A percentile compares a stretch with the other conserved stretches of the same genome.
Conservation (phyloP, 2,888 invertebrate genomes). For the Sycophila texana region DNA sequence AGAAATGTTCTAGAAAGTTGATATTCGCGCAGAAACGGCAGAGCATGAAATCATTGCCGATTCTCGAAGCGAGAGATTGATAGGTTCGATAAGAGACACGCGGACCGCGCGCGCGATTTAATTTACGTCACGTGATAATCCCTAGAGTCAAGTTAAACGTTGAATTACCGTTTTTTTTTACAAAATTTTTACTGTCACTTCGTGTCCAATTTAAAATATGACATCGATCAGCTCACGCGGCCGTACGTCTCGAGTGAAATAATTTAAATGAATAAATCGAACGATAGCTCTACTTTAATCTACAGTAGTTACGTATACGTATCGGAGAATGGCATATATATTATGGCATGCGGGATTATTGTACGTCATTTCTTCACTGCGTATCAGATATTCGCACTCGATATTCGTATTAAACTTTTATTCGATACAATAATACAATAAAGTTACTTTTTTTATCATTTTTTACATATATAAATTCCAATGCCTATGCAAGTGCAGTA, state of each 20-base stretch:
- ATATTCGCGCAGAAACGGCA: background rate
- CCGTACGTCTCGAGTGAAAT: slow-evolving; percentile 10
- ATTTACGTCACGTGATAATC: slow-evolving; percentile 46
- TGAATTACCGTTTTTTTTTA: slow-evolving; percentile 40
- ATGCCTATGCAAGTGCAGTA: background rate
- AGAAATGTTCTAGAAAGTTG: background rate
- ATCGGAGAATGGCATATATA: background rate
- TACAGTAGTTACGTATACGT: slow-evolving; percentile 7
- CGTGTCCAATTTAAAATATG: slow-evolving; percentile 41
- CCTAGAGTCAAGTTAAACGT: slow-evolving; percentile 38
- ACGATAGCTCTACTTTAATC: slow-evolving; percentile 35
- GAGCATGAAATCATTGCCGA: slow-evolving; percentile 16
- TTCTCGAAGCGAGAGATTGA: slow-evolving; percentile 35
- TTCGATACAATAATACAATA: background rate
- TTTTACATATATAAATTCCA: background rate
- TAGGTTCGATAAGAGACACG: slow-evolving; percentile 27
- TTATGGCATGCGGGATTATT: slow-evolving; percentile 7
- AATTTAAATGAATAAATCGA: slow-evolving; percentile 45
- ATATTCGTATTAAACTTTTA: background rate
- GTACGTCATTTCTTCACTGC: slow-evolving; percentile 1
- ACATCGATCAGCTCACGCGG: slow-evolving; percentile 27
- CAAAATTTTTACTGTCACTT: slow-evolving; percentile 19
- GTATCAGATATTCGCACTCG: background rate
- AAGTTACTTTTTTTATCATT: background rate
- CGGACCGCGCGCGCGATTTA: slow-evolving; percentile 15